These are phyloP conservation scores for Poecilus cupreus DNA, from an alignment of 2,888 invertebrate species.

Conservation along the genomic window DNA sequence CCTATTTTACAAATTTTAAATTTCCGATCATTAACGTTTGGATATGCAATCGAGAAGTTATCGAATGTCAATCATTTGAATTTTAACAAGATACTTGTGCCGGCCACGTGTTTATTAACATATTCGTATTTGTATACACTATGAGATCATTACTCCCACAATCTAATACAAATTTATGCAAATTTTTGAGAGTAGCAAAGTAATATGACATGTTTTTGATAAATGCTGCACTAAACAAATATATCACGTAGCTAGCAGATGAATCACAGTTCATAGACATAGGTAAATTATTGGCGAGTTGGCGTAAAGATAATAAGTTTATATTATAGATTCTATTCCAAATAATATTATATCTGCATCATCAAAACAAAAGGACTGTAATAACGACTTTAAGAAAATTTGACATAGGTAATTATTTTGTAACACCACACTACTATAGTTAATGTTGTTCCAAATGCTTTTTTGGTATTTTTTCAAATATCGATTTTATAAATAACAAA, in stretches of 20 bases:
- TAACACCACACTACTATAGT: too few relatives aligned
- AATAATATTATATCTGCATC: too few relatives aligned
- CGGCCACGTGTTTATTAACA: conserved; percentile 15
- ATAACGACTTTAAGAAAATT: too few relatives aligned
- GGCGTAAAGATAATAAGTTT: too few relatives aligned
- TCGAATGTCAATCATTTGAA: neutral
- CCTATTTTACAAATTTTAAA: neutral
- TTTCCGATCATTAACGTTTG: neutral
- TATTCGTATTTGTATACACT: neutral
- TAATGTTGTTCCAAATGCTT: too few relatives aligned
- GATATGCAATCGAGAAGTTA: neutral
- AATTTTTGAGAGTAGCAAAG: conserved; percentile 20
- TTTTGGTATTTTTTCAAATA: too few relatives aligned
- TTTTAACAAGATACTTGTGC: neutral
- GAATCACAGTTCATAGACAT: neutral
- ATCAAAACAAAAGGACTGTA: too few relatives aligned
- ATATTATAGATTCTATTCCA: too few relatives aligned
- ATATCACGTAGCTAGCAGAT: neutral
- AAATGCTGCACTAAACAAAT: conserved; percentile 25
- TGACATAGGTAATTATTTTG: too few relatives aligned
- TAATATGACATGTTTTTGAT: conserved; percentile 2
- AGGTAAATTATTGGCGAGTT: too few relatives aligned
- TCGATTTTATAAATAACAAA: too few relatives aligned
- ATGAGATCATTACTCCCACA: conserved; percentile 30
- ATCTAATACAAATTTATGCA: conserved; percentile 32